Conservation (phyloP, 1,140 invertebrate genomes). For the Mesaphorura yosii region DNA sequence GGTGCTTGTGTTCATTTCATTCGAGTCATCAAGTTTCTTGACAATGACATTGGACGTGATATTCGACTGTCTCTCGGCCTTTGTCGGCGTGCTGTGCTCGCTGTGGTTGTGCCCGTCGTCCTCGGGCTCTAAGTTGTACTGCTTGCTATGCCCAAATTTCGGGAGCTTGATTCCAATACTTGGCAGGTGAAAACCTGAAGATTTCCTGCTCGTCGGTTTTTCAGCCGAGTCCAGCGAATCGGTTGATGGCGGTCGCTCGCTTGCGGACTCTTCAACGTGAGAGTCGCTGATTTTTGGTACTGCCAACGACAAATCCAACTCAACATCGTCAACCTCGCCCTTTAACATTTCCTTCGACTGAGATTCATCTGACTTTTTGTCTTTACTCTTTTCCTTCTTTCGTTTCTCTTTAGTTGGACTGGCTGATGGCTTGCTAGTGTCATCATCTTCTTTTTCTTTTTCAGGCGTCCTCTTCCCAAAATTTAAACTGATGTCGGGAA, state of each 20-base stretch:
- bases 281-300: background rate
- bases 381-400: slow-evolving; percentile 8
- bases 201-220: no score
- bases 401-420: background rate
- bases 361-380: background rate
- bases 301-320: background rate
- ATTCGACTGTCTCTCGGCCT: no score
- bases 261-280: background rate
- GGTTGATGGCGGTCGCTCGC: slow-evolving; percentile 15
- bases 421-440: background rate
- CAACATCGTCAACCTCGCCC: background rate
- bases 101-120: background rate
- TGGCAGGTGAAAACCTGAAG: slow-evolving; percentile 21
- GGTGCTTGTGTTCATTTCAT: background rate
- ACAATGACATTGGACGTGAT: no score
- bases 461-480: slow-evolving; percentile 16
- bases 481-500: slow-evolving; percentile 38
- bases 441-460: background rate
- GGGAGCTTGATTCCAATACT: slow-evolving; percentile 27
- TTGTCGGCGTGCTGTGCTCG: no score
- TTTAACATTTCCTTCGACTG: background rate
- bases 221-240: slow-evolving; percentile 8
- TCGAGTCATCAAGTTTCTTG: no score
- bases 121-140: slow-evolving; percentile 8
- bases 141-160: slow-evolving; percentile 27